phyloP scores from a whole-genome alignment of 2,888 invertebrate genomes.

The Boloria selene region DNA sequence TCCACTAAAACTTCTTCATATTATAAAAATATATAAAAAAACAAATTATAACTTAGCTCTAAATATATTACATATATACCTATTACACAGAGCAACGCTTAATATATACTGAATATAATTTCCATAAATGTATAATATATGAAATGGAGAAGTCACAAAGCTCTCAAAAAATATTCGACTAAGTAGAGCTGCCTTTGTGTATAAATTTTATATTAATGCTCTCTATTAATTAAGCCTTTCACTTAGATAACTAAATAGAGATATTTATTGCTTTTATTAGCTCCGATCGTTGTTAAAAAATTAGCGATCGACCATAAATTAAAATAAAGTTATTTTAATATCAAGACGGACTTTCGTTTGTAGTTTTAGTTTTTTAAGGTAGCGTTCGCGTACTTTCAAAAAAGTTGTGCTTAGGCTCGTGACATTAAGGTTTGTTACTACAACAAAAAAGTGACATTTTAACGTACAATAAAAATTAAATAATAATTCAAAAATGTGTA shows the following conservation, averaged over 20 bases:
- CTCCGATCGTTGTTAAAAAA: constrained; percentile 26
- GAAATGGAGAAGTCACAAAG: background rate
- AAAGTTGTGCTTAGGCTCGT: background rate
- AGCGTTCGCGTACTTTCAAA: constrained; percentile 14
- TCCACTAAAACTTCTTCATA: too few relatives aligned
- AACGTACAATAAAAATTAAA: too few relatives aligned
- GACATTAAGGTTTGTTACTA: too few relatives aligned
- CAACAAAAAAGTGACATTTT: too few relatives aligned
- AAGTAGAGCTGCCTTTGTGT: background rate
- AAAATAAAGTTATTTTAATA: constrained; percentile 25
- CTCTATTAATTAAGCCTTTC: constrained; percentile 34
- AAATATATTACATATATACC: too few relatives aligned
- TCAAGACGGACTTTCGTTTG: constrained; percentile 34
- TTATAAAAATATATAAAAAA: too few relatives aligned
- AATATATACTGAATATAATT: too few relatives aligned
- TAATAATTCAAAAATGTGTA: too few relatives aligned
- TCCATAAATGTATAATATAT: too few relatives aligned
- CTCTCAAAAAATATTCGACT: background rate
- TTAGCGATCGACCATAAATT: constrained; percentile 33
- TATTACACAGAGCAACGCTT: too few relatives aligned
- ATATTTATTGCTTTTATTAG: constrained; percentile 35
- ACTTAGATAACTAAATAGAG: constrained; percentile 32
- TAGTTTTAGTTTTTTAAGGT: constrained; percentile 25
- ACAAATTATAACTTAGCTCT: too few relatives aligned
- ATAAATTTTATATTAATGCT: constrained; percentile 20